These are phyloP conservation scores for Origma solitaria DNA, from an alignment of 2,113 vertebrate species.

Conservation along the genomic window DNA sequence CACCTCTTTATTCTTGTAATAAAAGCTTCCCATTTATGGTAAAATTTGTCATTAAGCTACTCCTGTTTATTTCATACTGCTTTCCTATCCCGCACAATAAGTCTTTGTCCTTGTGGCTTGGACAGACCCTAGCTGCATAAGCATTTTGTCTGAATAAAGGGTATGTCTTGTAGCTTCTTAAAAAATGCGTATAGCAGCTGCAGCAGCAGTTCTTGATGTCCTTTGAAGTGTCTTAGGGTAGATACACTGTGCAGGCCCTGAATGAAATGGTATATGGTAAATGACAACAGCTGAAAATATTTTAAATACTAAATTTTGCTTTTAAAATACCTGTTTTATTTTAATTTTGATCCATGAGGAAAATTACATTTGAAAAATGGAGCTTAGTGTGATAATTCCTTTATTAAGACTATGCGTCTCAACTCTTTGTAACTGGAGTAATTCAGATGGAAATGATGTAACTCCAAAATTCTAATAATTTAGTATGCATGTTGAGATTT, in stretches of 20 bases:
- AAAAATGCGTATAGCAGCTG: not conserved
- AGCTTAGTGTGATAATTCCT: not conserved
- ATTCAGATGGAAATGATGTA: not conserved
- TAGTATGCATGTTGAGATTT: not conserved
- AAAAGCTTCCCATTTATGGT: not conserved
- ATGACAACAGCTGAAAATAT: not conserved
- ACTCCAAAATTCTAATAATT: not conserved
- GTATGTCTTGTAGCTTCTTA: not conserved
- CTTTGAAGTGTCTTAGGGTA: not conserved
- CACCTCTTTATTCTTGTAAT: not conserved
- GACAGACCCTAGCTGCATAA: not conserved
- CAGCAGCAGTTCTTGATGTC: not conserved
- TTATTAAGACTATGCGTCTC: not conserved
- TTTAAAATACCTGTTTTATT: not conserved
- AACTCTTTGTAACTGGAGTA: not conserved
- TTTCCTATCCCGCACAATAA: not conserved
- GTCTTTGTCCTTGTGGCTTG: not conserved
- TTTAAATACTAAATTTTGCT: not conserved
- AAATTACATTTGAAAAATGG: not conserved
- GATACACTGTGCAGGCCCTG: not conserved
- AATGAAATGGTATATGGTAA: not conserved
- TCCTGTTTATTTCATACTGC: not conserved
- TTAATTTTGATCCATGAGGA: not conserved
- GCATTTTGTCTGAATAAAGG: not conserved
- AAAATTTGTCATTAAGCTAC: not conserved